phyloP scores from a whole-genome alignment of 2,113 vertebrate genomes.

The Haemorhous mexicanus region DNA sequence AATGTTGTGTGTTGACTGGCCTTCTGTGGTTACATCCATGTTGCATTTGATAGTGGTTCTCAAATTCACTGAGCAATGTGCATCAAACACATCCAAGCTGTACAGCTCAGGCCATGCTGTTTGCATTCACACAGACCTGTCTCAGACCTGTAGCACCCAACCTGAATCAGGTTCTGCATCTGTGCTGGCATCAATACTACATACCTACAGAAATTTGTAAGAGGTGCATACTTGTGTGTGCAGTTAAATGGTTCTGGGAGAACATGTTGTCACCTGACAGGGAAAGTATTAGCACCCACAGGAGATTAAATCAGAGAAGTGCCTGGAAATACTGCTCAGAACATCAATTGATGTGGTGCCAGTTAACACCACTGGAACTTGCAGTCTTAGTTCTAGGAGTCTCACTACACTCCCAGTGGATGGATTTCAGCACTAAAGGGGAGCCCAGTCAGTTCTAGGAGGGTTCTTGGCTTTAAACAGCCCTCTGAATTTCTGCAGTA shows the following conservation, averaged over 20 bases:
- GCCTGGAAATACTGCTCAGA: neutral
- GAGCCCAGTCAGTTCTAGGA: neutral
- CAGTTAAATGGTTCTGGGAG: neutral
- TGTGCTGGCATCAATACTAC: neutral
- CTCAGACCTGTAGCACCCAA: neutral
- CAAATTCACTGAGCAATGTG: neutral
- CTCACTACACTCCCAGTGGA: neutral
- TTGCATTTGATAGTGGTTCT: neutral
- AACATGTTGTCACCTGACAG: neutral
- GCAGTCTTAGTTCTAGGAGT: neutral
- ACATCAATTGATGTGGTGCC: neutral
- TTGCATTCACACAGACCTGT: neutral
- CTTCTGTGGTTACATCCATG: neutral
- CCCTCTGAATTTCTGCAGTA: neutral
- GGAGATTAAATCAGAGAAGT: neutral
- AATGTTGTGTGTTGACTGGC: neutral
- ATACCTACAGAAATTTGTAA: neutral
- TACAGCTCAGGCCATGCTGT: neutral
- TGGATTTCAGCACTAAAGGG: neutral
- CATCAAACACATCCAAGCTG: neutral
- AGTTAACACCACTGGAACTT: neutral
- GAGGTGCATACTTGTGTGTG: neutral
- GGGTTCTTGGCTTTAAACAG: neutral
- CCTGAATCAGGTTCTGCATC: neutral
- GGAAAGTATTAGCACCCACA: neutral